Evolutionary conservation across 2,113 vertebrate species (phyloP), one percentile per base, ranked within the genome.

Genomic region (Melanocharis versteri): DNA sequence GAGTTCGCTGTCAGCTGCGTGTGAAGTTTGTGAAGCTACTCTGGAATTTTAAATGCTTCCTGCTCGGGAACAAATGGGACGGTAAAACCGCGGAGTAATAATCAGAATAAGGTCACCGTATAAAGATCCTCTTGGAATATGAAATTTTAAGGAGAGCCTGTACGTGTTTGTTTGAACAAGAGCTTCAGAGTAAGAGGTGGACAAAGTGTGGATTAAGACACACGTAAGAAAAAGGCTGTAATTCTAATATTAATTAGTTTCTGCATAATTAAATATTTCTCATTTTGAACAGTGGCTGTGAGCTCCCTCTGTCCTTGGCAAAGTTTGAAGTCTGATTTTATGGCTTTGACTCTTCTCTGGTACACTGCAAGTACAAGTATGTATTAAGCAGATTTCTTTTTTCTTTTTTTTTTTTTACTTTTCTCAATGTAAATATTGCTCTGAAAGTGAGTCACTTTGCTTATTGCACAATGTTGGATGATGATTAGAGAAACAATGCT

Each of bases 211-310:
- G 92, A 89, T 95, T 96, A 94, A 95, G 60, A 30, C 53, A 72
- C 30, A 84, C 0, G 1, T 60, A 84, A 93, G 48, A 83, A 84
- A 93, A 92, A 86, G 71, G 56, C 77, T 94, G 80, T 83, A 95
- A 92, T 95, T 93, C 94, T 90, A 89, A 86, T 89, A 89, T 88
- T 96, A 95, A 95, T 94, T 95, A 90, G 69, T 96, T 95, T 91
- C 66, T 95, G 89, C 92, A 95, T 97, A 97, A 96, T 96, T 96
- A 96, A 92, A 95, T 95, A 91, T 83, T 94, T 84, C 90, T 86
- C 90, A 89, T 96, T 93, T 89, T 69, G 65, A 71, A 40, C 57
- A 53, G 83, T 33, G 83, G 26, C 83, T 95, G 76, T 86, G 86
- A 95, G 72, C 20, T 94, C 48, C 72, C 60, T 90, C 83, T 94